These are phyloP conservation scores for Chymomyza amoena DNA, from an alignment of 2,888 invertebrate genomes.

Conservation along the genomic window DNA sequence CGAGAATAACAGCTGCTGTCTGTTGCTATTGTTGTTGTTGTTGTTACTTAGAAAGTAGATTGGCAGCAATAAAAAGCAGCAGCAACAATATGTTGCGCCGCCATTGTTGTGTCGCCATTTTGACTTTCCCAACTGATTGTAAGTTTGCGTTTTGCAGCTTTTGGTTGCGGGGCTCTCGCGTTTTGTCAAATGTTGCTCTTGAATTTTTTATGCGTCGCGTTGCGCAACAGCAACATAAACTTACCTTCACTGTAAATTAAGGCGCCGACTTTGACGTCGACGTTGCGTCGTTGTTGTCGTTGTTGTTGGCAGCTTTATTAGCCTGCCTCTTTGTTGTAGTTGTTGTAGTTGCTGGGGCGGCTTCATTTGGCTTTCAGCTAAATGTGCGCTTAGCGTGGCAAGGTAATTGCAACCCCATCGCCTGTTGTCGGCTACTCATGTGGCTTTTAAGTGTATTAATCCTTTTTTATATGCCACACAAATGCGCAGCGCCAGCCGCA, in stretches of 20 bases:
- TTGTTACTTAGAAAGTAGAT: neutral
- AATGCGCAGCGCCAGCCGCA: conserved; percentile 25
- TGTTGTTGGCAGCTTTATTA: conserved; percentile 9
- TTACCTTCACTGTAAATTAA: conserved; percentile 61
- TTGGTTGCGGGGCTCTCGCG: neutral
- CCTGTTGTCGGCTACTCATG: conserved; percentile 7
- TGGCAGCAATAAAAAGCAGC: conserved; percentile 25
- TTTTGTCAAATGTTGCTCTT: conserved; percentile 50
- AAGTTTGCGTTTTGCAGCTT: neutral
- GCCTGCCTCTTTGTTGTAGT: conserved; percentile 13
- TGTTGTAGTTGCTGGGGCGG: conserved; percentile 35
- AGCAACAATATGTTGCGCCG: neutral
- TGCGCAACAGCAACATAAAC: conserved; percentile 57
- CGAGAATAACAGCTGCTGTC: conserved; percentile 15
- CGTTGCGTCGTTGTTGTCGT: conserved; percentile 3
- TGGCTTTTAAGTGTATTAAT: conserved; percentile 69
- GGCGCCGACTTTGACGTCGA: conserved; percentile 49
- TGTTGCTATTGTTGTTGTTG: neutral
- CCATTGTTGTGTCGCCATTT: conserved; percentile 28
- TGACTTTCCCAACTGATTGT: conserved; percentile 11
- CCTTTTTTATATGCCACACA: conserved; percentile 64
- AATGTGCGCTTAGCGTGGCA: conserved; percentile 69
- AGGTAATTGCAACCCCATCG: conserved; percentile 43
- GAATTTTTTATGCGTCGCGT: conserved; percentile 66
- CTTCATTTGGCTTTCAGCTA: conserved; percentile 71